Evolutionary conservation across 35 echinoderm and acorn worm species (phyloP), one percentile per base, ranked within the genome.

Genomic region (Heliocidaris erythrogramma): DNA sequence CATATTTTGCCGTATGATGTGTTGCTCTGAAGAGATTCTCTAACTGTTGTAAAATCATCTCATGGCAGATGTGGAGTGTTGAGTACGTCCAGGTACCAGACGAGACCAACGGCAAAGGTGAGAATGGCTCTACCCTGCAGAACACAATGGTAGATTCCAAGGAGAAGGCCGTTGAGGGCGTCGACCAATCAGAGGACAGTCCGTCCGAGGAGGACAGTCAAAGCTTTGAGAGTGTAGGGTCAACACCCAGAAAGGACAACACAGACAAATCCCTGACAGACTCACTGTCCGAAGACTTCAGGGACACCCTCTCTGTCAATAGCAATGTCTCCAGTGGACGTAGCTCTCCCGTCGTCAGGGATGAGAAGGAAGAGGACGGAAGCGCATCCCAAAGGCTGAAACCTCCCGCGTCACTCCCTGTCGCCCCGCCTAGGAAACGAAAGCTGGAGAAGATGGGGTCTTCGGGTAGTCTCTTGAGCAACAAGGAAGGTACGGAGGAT

Each of bases 11-110:
- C 65, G 2, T 5, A 13, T 52, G 7, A 13, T 10, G 49, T 52
- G 1, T 52, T 56, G 35, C 14, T 10, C 8, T 56, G 52, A 2
- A 56, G 14, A 56, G 10, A 14, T 56, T 56, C 5, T n/a, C 17
- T 78, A 78, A 78, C 17, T 42, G 8, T 29, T n/a, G n/a, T n/a
- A n/a, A n/a, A n/a, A n/a, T 89, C 87, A 47, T 48, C 50, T 48
- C 2, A 71, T 48, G 7, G 18, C 49, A 99, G 98, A 99, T 99
- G 98, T 99, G 98, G 98, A 97, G 98, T 95, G 95, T 97, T 18
- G 98, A 99, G 85, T 99, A 97, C 71, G 98, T 99, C 18, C 98
- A 99, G 94, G 96, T 99, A 48, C 98, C 98, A 13, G 96, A 97
- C 24, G 95, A 78, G 11, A 91, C 93, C 30, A 96, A 84, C 42